Conservation (phyloP, 2,888 invertebrate genomes). For the Patella caerulea region DNA sequence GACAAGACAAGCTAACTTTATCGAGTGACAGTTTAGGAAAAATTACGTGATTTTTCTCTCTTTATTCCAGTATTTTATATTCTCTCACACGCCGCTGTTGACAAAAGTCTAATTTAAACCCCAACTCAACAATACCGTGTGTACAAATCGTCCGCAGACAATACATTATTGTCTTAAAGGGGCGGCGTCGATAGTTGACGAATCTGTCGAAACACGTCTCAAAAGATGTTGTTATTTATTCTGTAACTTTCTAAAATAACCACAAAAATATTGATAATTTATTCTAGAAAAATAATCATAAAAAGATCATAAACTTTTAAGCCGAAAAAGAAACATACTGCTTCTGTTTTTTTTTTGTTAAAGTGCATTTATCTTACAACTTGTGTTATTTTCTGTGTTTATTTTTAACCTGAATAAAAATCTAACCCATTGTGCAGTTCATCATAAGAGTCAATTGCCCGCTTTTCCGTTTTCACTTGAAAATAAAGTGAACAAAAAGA, state of each 20-base stretch:
- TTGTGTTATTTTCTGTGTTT: no score
- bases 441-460: background rate
- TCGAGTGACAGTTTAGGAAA: background rate
- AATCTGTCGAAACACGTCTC: no score
- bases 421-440: background rate
- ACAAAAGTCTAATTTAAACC: constrained; percentile 1
- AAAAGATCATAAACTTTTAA: no score
- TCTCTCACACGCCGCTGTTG: constrained; percentile 6
- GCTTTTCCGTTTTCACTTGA: constrained; percentile 5
- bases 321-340: no score
- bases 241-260: no score
- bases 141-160: background rate
- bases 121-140: background rate
- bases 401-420: no score
- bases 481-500: constrained; percentile 4
- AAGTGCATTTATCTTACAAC: no score
- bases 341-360: no score
- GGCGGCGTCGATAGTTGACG: background rate
- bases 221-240: no score
- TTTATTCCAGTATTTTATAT: constrained; percentile 2
- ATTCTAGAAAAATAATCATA: no score
- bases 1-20: constrained; percentile 7
- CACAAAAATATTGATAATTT: no score
- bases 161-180: constrained; percentile 2
- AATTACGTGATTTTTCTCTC: background rate